Conservation (phyloP, 1,140 invertebrate genomes). For the Cotesia glomerata region DNA sequence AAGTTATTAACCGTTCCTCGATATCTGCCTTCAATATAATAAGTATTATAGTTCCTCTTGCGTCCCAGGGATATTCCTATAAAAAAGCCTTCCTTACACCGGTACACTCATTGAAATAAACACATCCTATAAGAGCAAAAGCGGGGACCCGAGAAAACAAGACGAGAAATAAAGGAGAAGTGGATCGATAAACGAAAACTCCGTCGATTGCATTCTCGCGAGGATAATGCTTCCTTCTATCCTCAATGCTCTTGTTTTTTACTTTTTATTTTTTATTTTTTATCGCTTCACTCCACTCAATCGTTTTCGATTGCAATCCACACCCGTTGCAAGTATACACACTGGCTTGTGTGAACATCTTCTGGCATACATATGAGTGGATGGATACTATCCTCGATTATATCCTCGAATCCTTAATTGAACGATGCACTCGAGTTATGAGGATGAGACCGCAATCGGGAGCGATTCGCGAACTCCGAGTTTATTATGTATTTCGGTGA, state of each 20-base stretch:
- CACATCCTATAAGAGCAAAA: background rate
- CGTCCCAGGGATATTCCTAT: background rate
- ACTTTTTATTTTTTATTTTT: conserved; percentile 1
- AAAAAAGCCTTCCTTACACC: no score
- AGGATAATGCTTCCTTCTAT: conserved; percentile 1
- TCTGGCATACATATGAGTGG: no score
- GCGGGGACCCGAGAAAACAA: background rate
- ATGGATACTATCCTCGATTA: background rate
- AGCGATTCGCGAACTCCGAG: conserved; percentile 8
- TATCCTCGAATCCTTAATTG: conserved; percentile 19
- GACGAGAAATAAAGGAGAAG: conserved; percentile 14
- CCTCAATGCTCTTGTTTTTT: no score
- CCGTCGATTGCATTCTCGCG: conserved; percentile 27
- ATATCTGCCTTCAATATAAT: conserved; percentile 10
- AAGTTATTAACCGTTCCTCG: conserved; percentile 12
- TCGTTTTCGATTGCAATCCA: background rate
- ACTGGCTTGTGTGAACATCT: background rate
- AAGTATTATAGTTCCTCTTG: no score
- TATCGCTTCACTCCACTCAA: background rate
- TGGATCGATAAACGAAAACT: conserved; percentile 30
- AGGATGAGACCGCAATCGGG: conserved; percentile 8
- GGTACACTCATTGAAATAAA: background rate
- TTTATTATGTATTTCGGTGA: conserved; percentile 23
- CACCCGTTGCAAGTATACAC: background rate
- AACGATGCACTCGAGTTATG: conserved; percentile 28